These are phyloP conservation scores for Euura saliciscinereae DNA, from an alignment of 1,140 invertebrate species.

Conservation along the genomic window DNA sequence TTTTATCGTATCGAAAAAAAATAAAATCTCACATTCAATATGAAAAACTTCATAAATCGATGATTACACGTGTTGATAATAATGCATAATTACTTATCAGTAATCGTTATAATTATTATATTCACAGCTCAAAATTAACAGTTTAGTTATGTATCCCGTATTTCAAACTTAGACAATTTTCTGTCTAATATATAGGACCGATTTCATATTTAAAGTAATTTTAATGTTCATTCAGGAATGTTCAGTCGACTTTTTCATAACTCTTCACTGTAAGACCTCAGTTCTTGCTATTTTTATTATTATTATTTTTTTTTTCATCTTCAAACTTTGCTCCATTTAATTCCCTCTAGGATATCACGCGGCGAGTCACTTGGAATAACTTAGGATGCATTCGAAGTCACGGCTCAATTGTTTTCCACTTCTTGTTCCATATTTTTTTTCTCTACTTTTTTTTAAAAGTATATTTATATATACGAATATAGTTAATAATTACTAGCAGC, in stretches of 20 bases:
- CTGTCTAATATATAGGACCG: background rate
- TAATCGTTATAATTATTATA: conserved; percentile 8
- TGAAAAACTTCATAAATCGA: background rate
- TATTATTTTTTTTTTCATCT: background rate
- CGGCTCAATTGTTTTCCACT: background rate
- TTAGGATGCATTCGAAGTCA: background rate
- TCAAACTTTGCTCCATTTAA: background rate
- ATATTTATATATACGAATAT: too few relatives aligned
- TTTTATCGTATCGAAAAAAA: background rate
- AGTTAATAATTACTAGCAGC: too few relatives aligned
- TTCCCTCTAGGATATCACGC: background rate
- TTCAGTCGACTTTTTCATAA: background rate
- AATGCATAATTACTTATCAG: background rate
- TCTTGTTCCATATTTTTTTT: background rate
- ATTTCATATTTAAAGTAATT: conserved; percentile 1
- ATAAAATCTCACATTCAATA: background rate
- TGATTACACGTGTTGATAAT: background rate
- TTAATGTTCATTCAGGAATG: background rate
- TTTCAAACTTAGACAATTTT: background rate
- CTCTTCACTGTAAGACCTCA: background rate
- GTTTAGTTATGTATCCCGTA: conserved; percentile 1
- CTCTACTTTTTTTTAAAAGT: too few relatives aligned
- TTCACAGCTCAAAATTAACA: conserved; percentile 7
- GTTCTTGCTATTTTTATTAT: background rate
- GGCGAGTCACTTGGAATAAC: background rate